Evolutionary conservation across 2,113 vertebrate genomes (phyloP), one percentile per base, ranked within the genome.

Genomic region (Onychostruthus taczanowskii): DNA sequence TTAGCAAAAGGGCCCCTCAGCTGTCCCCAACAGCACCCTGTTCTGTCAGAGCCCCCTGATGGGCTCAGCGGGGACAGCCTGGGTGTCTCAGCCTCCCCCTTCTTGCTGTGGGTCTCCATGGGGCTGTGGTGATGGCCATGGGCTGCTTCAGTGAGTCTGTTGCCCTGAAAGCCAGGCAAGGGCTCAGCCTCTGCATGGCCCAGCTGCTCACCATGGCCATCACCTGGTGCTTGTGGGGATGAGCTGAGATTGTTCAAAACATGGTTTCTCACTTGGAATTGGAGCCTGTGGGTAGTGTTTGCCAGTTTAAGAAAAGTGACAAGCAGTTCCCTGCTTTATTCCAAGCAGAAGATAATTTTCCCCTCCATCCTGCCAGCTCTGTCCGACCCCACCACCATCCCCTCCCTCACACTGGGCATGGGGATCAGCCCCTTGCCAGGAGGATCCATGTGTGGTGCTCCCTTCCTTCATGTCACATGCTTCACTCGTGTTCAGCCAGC

Each of bases 391-490:
- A 21, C 11, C 43, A 24, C 22, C 0, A 0, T 50, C 6, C 35
- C 33, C 31, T 72, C 35, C n/a, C 16, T 77, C 59, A 28, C 1
- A 1, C 15, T 63, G 61, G 49, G 43, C 17, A 26, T 18, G 18
- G 28, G 33, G 21, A 75, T 44, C 22, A 87, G 28, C 31, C 44
- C 58, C 6, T 0, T 10, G 35, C 22, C 49, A 28, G 6, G 0
- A 39, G 35, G 15, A 22, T 58, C 73, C 7, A 5, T 1, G 0
- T 4, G 1, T 49, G 63, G 8, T 58, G 27, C 19, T 61, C 43
- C 20, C 15, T 86, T 68, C 28, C 68, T 79, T 37, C 41, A 8
- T 4, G 21, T 11, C 2, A 2, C 1, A 2, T 41, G 39, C 16
- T 46, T 67, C 4, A 7, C 35, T 66, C 3, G 2, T 62, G 49